phyloP scores from a whole-genome alignment of 2,888 invertebrate genomes.

The Caenorhabditis sinica region DNA sequence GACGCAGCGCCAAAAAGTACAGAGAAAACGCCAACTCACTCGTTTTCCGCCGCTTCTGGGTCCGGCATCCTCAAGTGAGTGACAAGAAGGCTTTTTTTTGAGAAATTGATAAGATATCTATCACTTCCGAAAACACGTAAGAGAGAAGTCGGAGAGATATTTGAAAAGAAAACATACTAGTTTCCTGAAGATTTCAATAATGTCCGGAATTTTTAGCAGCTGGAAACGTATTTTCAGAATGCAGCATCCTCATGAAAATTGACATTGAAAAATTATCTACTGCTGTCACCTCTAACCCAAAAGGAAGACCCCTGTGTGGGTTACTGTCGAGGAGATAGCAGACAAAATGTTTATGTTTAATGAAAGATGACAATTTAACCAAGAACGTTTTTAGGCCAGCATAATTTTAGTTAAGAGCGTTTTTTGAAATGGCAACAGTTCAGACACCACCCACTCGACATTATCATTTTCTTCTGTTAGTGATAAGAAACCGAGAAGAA shows the following conservation, averaged over 20 bases:
- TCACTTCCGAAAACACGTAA: neutral
- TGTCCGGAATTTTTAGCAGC: neutral
- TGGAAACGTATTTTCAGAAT: neutral
- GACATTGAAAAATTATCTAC: too few relatives aligned
- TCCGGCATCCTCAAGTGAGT: constrained; percentile 42
- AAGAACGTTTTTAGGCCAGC: constrained; percentile 28
- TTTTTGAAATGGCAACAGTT: constrained; percentile 54
- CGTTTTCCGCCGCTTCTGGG: constrained; percentile 41
- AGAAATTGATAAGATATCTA: constrained; percentile 44
- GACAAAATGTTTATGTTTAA: constrained; percentile 31
- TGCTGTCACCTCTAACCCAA: too few relatives aligned
- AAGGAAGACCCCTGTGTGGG: neutral
- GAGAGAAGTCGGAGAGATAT: neutral
- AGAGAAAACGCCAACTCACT: constrained; percentile 56
- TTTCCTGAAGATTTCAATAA: neutral
- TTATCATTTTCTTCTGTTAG: constrained; percentile 26
- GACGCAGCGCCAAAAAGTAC: constrained; percentile 61
- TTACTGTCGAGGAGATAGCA: too few relatives aligned
- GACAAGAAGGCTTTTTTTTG: constrained; percentile 49
- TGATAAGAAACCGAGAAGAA: constrained; percentile 49
- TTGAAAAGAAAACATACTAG: neutral
- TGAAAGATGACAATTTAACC: neutral
- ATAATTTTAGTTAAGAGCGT: neutral
- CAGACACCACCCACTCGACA: constrained; percentile 52
- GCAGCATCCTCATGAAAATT: neutral